Conservation (phyloP, 2,113 vertebrate species). For the Aspidoscelis tigris region DNA sequence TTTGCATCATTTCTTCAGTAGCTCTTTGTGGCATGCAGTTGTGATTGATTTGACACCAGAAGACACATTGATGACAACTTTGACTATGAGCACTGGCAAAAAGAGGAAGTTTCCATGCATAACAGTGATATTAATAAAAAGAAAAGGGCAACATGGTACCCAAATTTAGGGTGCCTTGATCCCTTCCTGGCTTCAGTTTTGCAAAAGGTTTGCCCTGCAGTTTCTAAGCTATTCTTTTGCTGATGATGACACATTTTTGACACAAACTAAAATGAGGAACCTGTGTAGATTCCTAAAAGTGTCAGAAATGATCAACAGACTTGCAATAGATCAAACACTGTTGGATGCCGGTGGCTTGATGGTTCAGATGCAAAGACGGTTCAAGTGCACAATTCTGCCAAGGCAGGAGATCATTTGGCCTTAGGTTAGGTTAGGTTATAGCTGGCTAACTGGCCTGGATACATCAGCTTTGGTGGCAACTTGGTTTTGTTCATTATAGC, state of each 20-base stretch:
- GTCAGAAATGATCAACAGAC: conserved; percentile 67
- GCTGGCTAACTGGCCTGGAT: neutral
- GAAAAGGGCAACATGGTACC: conserved; percentile 18
- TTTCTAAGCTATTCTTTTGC: neutral
- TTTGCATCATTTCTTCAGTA: too few species aligned
- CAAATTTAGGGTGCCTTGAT: conserved; percentile 45
- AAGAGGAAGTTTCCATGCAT: conserved; percentile 23
- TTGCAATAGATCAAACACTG: neutral
- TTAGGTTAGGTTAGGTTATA: neutral
- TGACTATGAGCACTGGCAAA: neutral
- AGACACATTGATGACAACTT: too few species aligned
- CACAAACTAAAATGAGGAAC: conserved; percentile 51
- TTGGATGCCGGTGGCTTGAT: conserved; percentile 42
- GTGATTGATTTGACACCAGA: too few species aligned
- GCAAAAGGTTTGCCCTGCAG: conserved; percentile 29
- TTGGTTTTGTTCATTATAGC: too few species aligned
- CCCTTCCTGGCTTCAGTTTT: conserved; percentile 23
- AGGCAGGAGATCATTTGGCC: neutral
- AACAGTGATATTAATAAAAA: conserved; percentile 38
- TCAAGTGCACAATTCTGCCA: neutral
- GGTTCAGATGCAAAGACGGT: conserved; percentile 28
- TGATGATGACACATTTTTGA: conserved; percentile 51
- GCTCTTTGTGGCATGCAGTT: too few species aligned
- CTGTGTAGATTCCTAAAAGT: conserved; percentile 30
- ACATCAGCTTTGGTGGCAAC: too few species aligned